Evolutionary conservation across 2,888 invertebrate species (phyloP), one percentile per base, ranked within the genome.

Genomic region (Morpho helenor): DNA sequence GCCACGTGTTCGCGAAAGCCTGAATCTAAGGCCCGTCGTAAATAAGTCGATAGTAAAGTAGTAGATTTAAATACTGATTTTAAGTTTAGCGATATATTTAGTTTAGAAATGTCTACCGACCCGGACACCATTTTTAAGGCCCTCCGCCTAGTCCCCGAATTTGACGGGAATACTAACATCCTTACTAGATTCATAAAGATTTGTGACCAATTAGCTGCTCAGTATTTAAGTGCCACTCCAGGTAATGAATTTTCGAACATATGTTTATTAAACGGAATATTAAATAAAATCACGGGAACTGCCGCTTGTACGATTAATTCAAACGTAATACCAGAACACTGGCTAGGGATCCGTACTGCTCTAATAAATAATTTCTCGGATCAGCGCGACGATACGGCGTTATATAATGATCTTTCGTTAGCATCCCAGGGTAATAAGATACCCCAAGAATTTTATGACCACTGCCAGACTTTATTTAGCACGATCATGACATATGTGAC

Each of bases 111-210:
- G 31, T 31, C 2, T 31, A 31, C 31, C 31, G 31, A 31, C 31
- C 31, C 31, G 31, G 31, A 5, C 31, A 31, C 31, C 31, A 31
- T 31, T 31, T 31, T 31, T 31, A 61, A 64, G 48, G 57, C 63
- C 8, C 48, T 61, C 7, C 52, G 61, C 40, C 9, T 57, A 23
- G 60, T 69, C 2, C 94, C 91, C 93, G 85, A 82, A 92, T 95
- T 70, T n/a, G n/a, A n/a, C n/a, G n/a, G n/a, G n/a, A n/a, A n/a
- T n/a, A 57, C 64, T 1, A 63, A 67, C 23, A 57, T 67, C 1
- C n/a, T 68, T 1, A 66, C 63, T 0, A 46, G 68, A 8, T 71
- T 73, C 16, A 66, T 72, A 8, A 52, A 56, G 0, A 41, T 74
- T 2, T 71, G 70, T 50, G 71, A 74, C 23, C 63, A 68, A 31